Conservation (phyloP, 2,888 invertebrate species). For the Rhopalosiphum nymphaeae region DNA sequence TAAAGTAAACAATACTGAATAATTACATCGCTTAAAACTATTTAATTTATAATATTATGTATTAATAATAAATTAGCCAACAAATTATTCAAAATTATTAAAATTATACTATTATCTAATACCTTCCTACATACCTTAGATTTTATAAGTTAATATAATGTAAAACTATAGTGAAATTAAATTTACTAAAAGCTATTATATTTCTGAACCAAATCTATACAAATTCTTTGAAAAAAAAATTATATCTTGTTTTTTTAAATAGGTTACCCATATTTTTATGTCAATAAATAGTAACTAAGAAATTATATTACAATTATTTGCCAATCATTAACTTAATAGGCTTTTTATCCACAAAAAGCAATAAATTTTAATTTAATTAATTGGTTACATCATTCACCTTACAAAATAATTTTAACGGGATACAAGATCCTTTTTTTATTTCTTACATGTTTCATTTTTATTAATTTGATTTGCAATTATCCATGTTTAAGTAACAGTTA, state of each 20-base stretch:
- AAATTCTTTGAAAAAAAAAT: background rate
- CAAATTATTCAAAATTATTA: conserved; percentile 22
- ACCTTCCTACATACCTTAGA: background rate
- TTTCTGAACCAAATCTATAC: background rate
- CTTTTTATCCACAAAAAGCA: background rate
- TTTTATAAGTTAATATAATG: background rate
- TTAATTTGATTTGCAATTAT: background rate
- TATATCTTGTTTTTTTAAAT: background rate
- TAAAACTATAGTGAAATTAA: background rate
- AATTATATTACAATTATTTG: background rate
- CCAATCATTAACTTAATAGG: background rate
- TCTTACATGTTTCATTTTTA: background rate
- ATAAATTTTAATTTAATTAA: conserved; percentile 32
- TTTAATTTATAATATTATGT: conserved; percentile 7
- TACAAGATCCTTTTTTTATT: background rate
- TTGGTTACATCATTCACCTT: background rate
- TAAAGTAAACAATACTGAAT: conserved; percentile 77
- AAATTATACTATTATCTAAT: background rate
- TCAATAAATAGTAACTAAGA: background rate
- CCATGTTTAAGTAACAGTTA: background rate
- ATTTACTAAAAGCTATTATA: background rate
- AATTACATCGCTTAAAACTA: background rate
- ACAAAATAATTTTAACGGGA: conserved; percentile 19
- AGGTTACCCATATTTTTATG: background rate
- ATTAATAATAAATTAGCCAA: background rate